Evolutionary conservation across 2,888 invertebrate genomes (phyloP).

Genomic region (Caenorhabditis becei): DNA sequence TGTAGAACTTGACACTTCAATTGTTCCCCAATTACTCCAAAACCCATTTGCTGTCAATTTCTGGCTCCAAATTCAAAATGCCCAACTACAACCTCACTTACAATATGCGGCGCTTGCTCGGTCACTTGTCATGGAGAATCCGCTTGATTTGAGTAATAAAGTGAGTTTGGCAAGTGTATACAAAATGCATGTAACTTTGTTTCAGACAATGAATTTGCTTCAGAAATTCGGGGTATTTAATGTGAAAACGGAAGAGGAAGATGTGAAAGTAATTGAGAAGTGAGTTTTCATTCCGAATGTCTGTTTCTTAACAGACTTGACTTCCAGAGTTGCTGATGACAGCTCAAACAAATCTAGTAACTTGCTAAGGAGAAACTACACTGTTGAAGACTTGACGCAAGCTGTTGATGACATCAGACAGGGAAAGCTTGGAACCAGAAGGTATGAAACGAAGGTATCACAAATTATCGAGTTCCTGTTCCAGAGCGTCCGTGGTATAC

Average conservation of each 20-base stretch:
- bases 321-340: conserved; percentile 22
- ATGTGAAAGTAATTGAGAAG: conserved; percentile 25
- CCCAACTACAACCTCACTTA: conserved; percentile 48
- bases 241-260: conserved; percentile 42
- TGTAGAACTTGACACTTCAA: conserved; percentile 10
- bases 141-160: conserved; percentile 61
- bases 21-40: conserved; percentile 35
- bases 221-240: conserved; percentile 47
- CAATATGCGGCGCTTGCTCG: conserved; percentile 41
- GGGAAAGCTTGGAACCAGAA: conserved; percentile 70
- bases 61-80: conserved; percentile 50
- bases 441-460: too few species aligned
- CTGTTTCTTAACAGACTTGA: too few species aligned
- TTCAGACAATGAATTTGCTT: conserved; percentile 53
- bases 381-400: conserved; percentile 94
- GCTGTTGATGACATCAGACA: conserved; percentile 87
- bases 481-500: conserved; percentile 93
- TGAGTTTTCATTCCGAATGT: conserved; percentile 5
- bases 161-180: conserved; percentile 32
- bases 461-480: too few species aligned
- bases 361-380: conserved; percentile 88
- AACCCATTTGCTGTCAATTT: conserved; percentile 57
- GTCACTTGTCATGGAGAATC: conserved; percentile 41
- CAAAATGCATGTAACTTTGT: conserved; percentile 2
- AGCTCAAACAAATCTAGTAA: conserved; percentile 15